phyloP scores from a whole-genome alignment of 1,140 invertebrate species.

The Dendrolimus kikuchii region DNA sequence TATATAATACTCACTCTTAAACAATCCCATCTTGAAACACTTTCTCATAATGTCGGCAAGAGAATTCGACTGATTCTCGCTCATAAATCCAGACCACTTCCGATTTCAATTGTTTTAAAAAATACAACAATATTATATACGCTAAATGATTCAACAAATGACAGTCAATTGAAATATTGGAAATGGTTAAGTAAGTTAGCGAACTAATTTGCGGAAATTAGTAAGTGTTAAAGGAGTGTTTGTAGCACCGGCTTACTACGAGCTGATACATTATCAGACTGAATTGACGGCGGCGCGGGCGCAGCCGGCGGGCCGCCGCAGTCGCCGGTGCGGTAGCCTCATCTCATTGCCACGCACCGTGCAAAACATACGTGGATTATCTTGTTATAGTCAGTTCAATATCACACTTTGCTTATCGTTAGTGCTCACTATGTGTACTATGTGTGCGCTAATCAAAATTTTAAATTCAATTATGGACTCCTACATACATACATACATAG shows the following conservation, averaged over 20 bases:
- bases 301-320: slow-evolving; percentile 29
- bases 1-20: slow-evolving; percentile 50
- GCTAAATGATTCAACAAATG: not conserved
- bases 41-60: slow-evolving; percentile 54
- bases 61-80: slow-evolving; percentile 39
- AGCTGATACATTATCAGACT: slow-evolving; percentile 38
- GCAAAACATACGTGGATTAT: slow-evolving; percentile 33
- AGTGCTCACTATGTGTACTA: slow-evolving; percentile 4
- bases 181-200: not conserved
- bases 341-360: slow-evolving; percentile 45
- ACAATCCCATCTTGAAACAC: slow-evolving; percentile 62
- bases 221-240: not conserved
- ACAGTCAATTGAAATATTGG: slow-evolving; percentile 1
- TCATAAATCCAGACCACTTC: slow-evolving; percentile 29
- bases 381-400: not conserved
- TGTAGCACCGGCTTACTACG: slow-evolving; percentile 26
- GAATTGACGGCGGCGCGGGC: slow-evolving; percentile 27
- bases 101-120: too few relatives aligned
- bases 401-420: slow-evolving; percentile 1
- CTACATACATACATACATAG: too few relatives aligned
- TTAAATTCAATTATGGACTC: too few relatives aligned
- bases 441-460: too few relatives aligned
- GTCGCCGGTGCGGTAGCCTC: slow-evolving; percentile 16
- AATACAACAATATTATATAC: too few relatives aligned
- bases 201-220: slow-evolving; percentile 6